Evolutionary conservation across 2,797 vertebrate genomes (phyloP).

Genomic region (Sebastes trivittatus): DNA sequence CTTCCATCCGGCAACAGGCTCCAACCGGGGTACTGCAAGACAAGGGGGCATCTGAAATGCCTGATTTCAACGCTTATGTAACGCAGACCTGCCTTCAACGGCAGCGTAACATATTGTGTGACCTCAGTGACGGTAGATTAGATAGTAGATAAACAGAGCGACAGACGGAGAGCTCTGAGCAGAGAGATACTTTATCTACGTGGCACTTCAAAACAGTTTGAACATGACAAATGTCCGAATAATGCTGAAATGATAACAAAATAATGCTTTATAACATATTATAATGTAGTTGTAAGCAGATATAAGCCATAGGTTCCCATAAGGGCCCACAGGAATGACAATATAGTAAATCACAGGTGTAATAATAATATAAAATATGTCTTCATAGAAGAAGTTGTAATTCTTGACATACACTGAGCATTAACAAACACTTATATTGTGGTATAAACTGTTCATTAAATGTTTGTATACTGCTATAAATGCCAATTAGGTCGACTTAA

Average conservation of each 20-base stretch:
- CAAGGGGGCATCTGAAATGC: conserved; percentile 12
- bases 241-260: neutral
- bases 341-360: neutral
- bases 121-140: neutral
- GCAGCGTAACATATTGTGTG: neutral
- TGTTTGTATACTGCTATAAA: neutral
- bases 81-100: neutral
- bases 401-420: neutral
- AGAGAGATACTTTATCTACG: neutral
- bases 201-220: neutral
- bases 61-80: neutral
- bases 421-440: neutral
- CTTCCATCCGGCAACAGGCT: conserved; percentile 95
- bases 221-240: neutral
- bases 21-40: conserved; percentile 91
- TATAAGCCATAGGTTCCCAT: neutral
- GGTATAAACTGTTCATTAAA: neutral
- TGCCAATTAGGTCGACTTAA: neutral
- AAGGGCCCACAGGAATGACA: neutral
- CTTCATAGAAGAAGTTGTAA: neutral
- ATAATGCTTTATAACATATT: neutral
- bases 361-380: neutral
- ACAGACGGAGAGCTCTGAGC: neutral
- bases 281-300: neutral
- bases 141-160: neutral